These are phyloP conservation scores for Eremobia ochroleuca DNA, from an alignment of 2,888 invertebrate species.

Conservation along the genomic window DNA sequence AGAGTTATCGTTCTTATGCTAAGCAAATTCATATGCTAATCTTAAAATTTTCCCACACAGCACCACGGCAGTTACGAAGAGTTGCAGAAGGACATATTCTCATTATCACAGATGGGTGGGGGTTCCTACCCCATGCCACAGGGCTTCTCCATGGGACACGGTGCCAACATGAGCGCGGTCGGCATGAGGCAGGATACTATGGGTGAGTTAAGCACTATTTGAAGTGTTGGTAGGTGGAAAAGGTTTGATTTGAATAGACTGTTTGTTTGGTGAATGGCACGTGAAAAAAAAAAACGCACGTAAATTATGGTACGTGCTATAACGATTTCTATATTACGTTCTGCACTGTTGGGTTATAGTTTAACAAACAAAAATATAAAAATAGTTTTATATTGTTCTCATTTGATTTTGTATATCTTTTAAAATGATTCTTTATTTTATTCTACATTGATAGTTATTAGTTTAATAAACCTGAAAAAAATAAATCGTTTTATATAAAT, in stretches of 20 bases:
- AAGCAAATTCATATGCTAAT: neutral
- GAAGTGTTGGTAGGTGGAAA: neutral
- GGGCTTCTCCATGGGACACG: constrained; percentile 98
- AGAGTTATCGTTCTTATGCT: neutral
- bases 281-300: neutral
- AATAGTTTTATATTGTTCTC: neutral
- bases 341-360: neutral
- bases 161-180: constrained; percentile 97
- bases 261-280: neutral
- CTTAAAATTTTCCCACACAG: constrained; percentile 69
- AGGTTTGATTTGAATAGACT: neutral
- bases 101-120: constrained; percentile 96
- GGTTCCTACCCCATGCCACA: constrained; percentile 98
- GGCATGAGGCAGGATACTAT: constrained; percentile 94
- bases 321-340: neutral
- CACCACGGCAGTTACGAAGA: constrained; percentile 90
- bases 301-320: neutral
- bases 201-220: constrained; percentile 77
- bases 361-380: neutral
- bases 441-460: no score
- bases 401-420: neutral
- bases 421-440: no score
- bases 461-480: neutral
- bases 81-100: constrained; percentile 89
- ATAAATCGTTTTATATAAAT: neutral